Conservation (phyloP, 2,797 vertebrate species). For the Poecilia picta region DNA sequence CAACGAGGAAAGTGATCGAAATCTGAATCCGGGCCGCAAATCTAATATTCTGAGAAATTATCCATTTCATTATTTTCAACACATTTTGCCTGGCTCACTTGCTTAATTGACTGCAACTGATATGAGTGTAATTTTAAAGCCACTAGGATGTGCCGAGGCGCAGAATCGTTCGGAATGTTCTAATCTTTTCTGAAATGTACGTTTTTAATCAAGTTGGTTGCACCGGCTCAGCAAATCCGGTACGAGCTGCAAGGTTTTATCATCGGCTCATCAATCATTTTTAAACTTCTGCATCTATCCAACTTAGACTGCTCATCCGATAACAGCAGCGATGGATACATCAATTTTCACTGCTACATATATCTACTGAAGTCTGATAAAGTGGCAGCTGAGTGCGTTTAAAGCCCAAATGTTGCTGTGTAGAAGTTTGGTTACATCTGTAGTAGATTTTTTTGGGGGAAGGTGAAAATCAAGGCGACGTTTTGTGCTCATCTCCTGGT, state of each 20-base stretch:
- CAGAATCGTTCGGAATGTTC: not conserved
- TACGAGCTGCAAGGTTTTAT: constrained; percentile 8
- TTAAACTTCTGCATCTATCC: constrained; percentile 8
- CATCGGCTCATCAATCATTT: constrained; percentile 17
- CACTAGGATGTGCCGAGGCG: not conserved
- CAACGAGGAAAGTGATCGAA: constrained; percentile 32
- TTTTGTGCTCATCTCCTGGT: not conserved
- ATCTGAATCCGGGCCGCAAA: constrained; percentile 23
- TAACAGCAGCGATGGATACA: not conserved
- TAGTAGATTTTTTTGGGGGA: not conserved
- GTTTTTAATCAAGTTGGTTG: constrained; percentile 18
- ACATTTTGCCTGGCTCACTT: constrained; percentile 19
- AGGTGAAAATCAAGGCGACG: not conserved
- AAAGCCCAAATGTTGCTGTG: not conserved
- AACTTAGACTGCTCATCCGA: not conserved
- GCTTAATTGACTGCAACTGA: constrained; percentile 24
- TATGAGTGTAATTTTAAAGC: constrained; percentile 17
- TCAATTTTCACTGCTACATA: not conserved
- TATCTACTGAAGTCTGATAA: not conserved
- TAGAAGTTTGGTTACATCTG: not conserved
- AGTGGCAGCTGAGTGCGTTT: not conserved
- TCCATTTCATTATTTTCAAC: constrained; percentile 13
- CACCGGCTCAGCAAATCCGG: constrained; percentile 24
- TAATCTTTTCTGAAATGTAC: not conserved
- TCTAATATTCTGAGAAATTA: constrained; percentile 2